These are phyloP conservation scores for Neogale vison DNA, from an alignment of 2,113 vertebrate species.

Conservation along the genomic window DNA sequence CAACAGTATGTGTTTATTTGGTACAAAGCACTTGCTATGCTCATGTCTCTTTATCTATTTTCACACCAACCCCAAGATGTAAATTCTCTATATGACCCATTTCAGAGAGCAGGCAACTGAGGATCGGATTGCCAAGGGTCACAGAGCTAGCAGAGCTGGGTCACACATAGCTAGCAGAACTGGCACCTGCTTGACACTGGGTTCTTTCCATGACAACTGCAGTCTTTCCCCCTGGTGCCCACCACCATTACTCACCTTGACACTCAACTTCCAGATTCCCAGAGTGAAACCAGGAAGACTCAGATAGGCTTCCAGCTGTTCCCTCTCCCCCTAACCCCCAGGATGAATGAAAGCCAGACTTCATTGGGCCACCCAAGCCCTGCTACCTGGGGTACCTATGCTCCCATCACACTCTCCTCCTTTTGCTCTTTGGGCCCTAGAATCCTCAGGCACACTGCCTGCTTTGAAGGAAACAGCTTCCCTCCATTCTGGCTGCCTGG, in stretches of 20 bases:
- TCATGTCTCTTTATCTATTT: not conserved
- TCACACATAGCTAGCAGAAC: not conserved
- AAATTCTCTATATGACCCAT: not conserved
- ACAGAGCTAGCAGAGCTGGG: not conserved
- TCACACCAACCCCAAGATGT: not conserved
- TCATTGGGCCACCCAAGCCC: conserved; percentile 70
- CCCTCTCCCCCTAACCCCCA: not conserved
- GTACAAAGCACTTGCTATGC: not conserved
- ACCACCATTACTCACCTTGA: not conserved
- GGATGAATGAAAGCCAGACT: conserved; percentile 71
- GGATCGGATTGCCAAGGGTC: not conserved
- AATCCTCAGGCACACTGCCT: not conserved
- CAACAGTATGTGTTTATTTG: not conserved
- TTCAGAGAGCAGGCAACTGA: not conserved
- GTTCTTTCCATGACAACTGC: not conserved
- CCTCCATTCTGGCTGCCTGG: not conserved
- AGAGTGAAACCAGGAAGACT: not conserved
- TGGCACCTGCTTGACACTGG: not conserved
- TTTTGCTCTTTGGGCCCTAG: not conserved
- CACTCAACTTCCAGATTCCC: not conserved
- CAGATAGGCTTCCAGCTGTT: not conserved
- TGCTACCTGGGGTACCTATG: not conserved
- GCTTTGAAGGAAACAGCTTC: not conserved
- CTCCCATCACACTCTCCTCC: not conserved
- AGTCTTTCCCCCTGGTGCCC: not conserved